A percentile compares a stretch with the other conserved stretches of the same genome.
These are phyloP conservation scores for Crotalus viridis DNA, from an alignment of 2,113 vertebrate species.

Conservation along the genomic window DNA sequence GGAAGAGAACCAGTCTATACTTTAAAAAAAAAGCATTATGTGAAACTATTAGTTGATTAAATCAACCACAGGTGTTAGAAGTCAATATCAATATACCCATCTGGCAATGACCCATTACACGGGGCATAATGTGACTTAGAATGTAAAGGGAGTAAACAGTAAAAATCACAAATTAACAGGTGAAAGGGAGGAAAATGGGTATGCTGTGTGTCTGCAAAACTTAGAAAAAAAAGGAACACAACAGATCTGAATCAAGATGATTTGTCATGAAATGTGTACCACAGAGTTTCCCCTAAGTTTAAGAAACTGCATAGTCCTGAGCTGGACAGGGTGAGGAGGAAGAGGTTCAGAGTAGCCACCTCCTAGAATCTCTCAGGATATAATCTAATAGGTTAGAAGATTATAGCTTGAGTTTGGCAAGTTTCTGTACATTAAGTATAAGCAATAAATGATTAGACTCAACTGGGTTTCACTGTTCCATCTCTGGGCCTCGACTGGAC, in stretches of 20 bases:
- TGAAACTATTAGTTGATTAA: neutral
- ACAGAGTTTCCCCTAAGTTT: too few species aligned
- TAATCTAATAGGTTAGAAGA: too few species aligned
- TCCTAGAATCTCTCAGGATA: too few species aligned
- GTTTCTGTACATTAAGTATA: too few species aligned
- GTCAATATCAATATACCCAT: neutral
- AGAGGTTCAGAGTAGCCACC: too few species aligned
- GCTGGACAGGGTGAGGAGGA: too few species aligned
- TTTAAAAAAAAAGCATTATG: neutral
- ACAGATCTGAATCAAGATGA: neutral
- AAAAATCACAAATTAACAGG: neutral
- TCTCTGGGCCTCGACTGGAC: neutral
- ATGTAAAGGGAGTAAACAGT: neutral
- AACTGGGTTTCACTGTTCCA: neutral
- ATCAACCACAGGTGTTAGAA: neutral
- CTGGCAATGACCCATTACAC: neutral
- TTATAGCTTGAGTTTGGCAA: too few species aligned
- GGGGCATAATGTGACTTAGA: neutral
- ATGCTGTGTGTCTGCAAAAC: neutral
- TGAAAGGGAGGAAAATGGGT: neutral
- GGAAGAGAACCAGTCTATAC: neutral
- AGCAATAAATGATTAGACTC: too few species aligned
- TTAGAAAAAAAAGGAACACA: neutral
- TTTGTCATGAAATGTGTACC: too few species aligned
- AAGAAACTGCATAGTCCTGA: too few species aligned